phyloP scores from a whole-genome alignment of 1,140 invertebrate genomes.

The Trypoxylus dichotomus region DNA sequence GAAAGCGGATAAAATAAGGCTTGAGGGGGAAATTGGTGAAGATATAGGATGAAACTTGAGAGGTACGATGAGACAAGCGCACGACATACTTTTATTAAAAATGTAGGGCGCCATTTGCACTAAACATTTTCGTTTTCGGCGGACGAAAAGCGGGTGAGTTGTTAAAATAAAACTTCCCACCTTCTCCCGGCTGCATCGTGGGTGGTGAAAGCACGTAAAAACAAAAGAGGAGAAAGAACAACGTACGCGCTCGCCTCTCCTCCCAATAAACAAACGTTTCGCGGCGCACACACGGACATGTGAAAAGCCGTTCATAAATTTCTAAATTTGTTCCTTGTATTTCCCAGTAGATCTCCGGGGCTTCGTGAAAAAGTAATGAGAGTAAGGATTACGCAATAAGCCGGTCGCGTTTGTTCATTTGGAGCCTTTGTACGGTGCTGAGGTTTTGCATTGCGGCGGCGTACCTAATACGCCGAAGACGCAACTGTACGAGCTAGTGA shows the following conservation, averaged over 20 bases:
- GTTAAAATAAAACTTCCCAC: slow-evolving; percentile 8
- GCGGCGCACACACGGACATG: background rate
- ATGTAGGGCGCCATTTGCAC: slow-evolving; percentile 22
- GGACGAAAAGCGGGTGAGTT: background rate
- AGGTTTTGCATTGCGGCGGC: background rate
- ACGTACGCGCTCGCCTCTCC: background rate
- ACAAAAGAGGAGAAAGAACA: background rate
- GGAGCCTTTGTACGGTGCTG: background rate
- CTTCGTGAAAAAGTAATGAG: slow-evolving; percentile 28
- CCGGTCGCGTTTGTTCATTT: slow-evolving; percentile 12
- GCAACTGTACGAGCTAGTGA: background rate
- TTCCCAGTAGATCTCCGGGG: slow-evolving; percentile 23
- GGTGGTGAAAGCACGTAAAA: background rate
- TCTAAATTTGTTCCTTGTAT: slow-evolving; percentile 25
- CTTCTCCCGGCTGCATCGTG: background rate
- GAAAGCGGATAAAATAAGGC: background rate
- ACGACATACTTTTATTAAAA: slow-evolving; percentile 27
- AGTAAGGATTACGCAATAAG: slow-evolving; percentile 21
- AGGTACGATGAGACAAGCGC: background rate
- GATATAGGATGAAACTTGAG: background rate
- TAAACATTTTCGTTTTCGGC: slow-evolving; percentile 22
- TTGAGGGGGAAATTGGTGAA: background rate
- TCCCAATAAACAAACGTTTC: background rate
- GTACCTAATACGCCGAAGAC: background rate
- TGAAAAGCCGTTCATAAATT: slow-evolving; percentile 25